Base-by-base conservation (phyloP, 2,888 invertebrate species). In the Aporophyla nigra region DNA sequence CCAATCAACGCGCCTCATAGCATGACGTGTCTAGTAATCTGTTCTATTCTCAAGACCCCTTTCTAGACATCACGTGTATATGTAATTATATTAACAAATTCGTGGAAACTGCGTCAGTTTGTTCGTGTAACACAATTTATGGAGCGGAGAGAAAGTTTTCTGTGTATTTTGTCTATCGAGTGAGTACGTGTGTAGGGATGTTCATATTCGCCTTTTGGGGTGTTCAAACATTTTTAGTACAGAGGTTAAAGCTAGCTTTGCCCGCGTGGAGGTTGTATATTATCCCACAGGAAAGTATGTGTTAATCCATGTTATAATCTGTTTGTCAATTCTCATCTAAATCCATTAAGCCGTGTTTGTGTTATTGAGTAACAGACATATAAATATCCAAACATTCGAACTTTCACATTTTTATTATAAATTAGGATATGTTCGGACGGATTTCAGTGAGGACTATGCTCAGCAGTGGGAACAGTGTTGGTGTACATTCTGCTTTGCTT, bases 11-110 rank as follows among this genome's bases (percentile, higher is more conserved):
- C 43, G 2, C 10, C 24, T 19, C n/a, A n/a, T 62, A 1, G 0
- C 24, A 24, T 19, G 24, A 46, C 46, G 40, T n/a, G n/a, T 65
- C 33, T 46, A 49, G 71, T 70, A 61, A 21, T 65, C 46, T 49
- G 53, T 65, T 63, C 51, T 19, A 4, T 51, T 24, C 21, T 67
- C 21, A 27, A 61, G 40, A 49, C 21, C 62, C 46, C 56, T 62
- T 75, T 75, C 21, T 16, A 65, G 67, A 54, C 65, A 43, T 14
- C 33, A 54, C 40, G 21, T 75, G 10, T 74, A 72, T 19, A 43
- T 70, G 67, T 65, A 83, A 85, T 83, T 73, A 74, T 68, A 80
- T 74, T 79, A 83, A 81, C 70, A 75, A 80, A 81, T 85, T 83
- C 74, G 65, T n/a, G 33, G 65, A 66, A 78, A 78, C 59, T 76